Evolutionary conservation across 2,888 invertebrate genomes (phyloP).

Genomic region (Tridacna crocea): DNA sequence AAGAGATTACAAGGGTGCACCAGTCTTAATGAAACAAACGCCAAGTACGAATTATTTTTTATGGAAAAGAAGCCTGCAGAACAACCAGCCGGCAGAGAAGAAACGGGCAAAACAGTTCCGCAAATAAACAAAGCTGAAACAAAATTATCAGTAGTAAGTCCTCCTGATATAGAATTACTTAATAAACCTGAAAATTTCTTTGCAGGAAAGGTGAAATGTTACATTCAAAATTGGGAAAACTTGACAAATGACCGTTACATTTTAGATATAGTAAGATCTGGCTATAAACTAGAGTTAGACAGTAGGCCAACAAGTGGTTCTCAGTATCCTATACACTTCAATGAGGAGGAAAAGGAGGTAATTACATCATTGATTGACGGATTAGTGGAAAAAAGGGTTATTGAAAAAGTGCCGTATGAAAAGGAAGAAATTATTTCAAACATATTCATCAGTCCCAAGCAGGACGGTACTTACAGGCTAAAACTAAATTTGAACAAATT

Average conservation of each 20-base stretch:
- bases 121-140: neutral
- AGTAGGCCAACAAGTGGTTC: neutral
- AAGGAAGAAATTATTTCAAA: neutral
- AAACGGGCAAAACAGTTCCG: neutral
- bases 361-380: neutral
- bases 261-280: neutral
- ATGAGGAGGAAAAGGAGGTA: neutral
- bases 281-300: neutral
- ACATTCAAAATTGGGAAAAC: neutral
- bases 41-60: neutral
- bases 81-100: neutral
- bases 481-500: neutral
- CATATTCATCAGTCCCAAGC: neutral
- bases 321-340: neutral
- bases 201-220: neutral
- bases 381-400: neutral
- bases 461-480: neutral
- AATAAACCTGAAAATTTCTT: neutral
- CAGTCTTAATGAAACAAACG: neutral
- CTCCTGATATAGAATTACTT: too few species aligned
- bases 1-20: neutral
- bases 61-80: neutral
- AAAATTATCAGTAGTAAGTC: neutral
- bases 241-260: neutral
- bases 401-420: neutral